These are phyloP conservation scores for Scaptodrosophila latifasciaeformis DNA, from an alignment of 2,888 invertebrate species.

Conservation along the genomic window DNA sequence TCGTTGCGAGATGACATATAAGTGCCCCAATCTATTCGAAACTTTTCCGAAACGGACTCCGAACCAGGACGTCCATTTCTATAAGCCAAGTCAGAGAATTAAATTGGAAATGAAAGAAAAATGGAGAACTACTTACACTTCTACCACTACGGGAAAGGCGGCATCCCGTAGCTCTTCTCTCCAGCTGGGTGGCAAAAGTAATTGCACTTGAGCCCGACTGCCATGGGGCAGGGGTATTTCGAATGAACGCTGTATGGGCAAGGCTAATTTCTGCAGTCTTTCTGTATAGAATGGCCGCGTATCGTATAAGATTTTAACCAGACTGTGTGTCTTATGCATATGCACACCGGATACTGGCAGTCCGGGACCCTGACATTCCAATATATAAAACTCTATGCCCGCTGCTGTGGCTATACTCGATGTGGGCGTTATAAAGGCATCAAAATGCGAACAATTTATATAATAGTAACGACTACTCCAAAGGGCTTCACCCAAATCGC, in stretches of 20 bases:
- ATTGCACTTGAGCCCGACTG: conserved; percentile 89
- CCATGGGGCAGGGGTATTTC: conserved; percentile 91
- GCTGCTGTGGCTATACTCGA: conserved; percentile 72
- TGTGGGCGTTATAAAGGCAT: conserved; percentile 82
- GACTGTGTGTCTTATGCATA: conserved; percentile 83
- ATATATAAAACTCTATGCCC: conserved; percentile 80
- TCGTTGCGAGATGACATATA: conserved; percentile 94
- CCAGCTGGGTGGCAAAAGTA: conserved; percentile 92
- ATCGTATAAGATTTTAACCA: conserved; percentile 86
- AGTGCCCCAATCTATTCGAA: conserved; percentile 91
- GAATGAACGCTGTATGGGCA: conserved; percentile 88
- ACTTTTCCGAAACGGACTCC: conserved; percentile 91
- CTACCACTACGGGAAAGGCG: conserved; percentile 90
- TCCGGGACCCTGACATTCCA: conserved; percentile 94
- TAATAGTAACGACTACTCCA: conserved; percentile 88
- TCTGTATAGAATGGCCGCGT: conserved; percentile 81
- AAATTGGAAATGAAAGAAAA: neutral
- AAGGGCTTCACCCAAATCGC: conserved; percentile 83
- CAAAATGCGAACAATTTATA: conserved; percentile 91
- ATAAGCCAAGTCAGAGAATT: conserved; percentile 26
- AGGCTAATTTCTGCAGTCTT: conserved; percentile 84
- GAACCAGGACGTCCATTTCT: conserved; percentile 95
- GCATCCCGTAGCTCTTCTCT: conserved; percentile 89
- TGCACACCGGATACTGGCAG: conserved; percentile 89
- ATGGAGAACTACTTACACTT: conserved; percentile 81